These are phyloP conservation scores for Centropus bengalensis DNA, from an alignment of 2,113 vertebrate species.

Conservation along the genomic window DNA sequence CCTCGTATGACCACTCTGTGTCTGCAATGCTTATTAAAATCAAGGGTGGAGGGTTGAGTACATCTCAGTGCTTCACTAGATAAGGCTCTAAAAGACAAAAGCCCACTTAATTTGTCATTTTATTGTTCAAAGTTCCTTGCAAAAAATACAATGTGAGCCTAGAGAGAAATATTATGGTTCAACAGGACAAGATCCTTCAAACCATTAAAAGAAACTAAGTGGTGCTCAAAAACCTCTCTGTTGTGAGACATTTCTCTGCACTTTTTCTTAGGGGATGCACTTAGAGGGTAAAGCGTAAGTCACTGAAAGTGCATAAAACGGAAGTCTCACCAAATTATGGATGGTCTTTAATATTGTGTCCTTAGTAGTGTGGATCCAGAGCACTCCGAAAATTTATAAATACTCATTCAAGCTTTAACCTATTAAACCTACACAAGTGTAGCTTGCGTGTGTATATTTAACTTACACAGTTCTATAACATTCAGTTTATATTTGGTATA, in stretches of 20 bases:
- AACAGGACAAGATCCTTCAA: slow-evolving; percentile 12
- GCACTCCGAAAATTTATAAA: slow-evolving; percentile 50
- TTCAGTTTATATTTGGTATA: slow-evolving; percentile 43
- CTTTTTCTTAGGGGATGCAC: slow-evolving; percentile 32
- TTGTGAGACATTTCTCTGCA: neutral
- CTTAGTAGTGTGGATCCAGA: slow-evolving; percentile 30
- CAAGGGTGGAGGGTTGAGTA: neutral
- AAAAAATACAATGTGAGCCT: slow-evolving; percentile 32
- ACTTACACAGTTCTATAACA: slow-evolving; percentile 29
- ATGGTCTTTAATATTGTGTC: slow-evolving; percentile 1
- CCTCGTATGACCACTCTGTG: neutral
- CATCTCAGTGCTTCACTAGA: neutral
- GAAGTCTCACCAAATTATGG: slow-evolving; percentile 30
- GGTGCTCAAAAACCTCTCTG: neutral
- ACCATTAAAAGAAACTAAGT: slow-evolving; percentile 18
- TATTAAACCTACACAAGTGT: slow-evolving; percentile 53
- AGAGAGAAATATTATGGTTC: slow-evolving; percentile 53
- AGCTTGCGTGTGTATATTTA: slow-evolving; percentile 15
- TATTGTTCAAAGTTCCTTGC: neutral
- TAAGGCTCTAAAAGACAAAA: slow-evolving; percentile 26
- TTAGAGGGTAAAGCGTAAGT: slow-evolving; percentile 16
- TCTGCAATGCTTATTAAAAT: neutral
- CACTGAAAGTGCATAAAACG: slow-evolving; percentile 25
- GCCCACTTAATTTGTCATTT: slow-evolving; percentile 21
- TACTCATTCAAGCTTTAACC: slow-evolving; percentile 44